Percentiles rank a stretch among this genome's conserved stretches.
These are phyloP conservation scores for Enteromius mattozi DNA, from an alignment of 2,797 vertebrate genomes.

Conservation along the genomic window DNA sequence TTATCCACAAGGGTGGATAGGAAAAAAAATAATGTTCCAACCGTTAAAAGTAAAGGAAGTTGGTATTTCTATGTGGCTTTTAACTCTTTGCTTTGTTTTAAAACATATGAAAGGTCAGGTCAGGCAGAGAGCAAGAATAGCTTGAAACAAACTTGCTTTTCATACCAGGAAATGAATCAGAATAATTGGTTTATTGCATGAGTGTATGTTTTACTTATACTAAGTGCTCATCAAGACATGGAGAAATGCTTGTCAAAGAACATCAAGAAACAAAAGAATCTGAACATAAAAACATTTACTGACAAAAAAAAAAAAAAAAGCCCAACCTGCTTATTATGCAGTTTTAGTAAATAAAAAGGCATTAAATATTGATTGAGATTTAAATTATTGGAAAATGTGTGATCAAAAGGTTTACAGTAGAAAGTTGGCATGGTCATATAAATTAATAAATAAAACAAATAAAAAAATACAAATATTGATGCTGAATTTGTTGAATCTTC, in stretches of 20 bases:
- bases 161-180: slow-evolving; percentile 9
- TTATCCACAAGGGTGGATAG: neutral
- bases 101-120: slow-evolving; percentile 2
- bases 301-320: too few species aligned
- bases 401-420: neutral
- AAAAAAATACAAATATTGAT: neutral
- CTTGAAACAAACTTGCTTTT: slow-evolving; percentile 17
- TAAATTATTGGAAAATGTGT: neutral
- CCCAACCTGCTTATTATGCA: neutral
- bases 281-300: neutral
- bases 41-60: neutral
- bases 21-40: neutral
- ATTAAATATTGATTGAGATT: neutral
- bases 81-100: slow-evolving; percentile 19
- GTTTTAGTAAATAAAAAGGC: neutral
- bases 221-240: neutral
- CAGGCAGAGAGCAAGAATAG: slow-evolving; percentile 26
- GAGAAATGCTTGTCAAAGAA: neutral
- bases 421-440: neutral
- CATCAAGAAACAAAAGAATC: neutral
- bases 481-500: neutral
- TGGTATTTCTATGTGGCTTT: neutral
- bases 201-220: neutral
- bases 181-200: slow-evolving; percentile 10
- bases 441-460: too few species aligned